Conservation (phyloP, 2,113 vertebrate genomes). For the Serinus canaria region DNA sequence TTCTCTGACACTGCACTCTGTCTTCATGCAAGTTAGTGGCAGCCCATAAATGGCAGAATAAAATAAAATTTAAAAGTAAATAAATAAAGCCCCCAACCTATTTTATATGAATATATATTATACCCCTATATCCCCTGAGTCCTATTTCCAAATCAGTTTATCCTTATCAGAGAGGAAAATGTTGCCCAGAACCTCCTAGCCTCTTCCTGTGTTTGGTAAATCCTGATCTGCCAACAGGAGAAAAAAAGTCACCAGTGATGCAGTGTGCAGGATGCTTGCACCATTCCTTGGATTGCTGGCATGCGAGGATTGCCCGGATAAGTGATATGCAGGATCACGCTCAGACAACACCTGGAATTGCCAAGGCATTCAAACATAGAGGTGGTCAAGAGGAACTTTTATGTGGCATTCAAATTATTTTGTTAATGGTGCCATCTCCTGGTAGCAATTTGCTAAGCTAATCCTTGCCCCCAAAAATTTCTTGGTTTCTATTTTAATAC, state of each 20-base stretch:
- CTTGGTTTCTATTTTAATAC: neutral
- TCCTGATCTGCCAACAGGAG: neutral
- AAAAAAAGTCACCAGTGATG: neutral
- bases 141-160: neutral
- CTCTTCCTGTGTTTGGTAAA: neutral
- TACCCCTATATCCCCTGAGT: neutral
- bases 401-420: slow-evolving; percentile 73
- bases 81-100: neutral
- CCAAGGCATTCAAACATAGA: neutral
- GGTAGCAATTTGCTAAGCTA: slow-evolving; percentile 62
- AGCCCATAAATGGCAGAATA: neutral
- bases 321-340: neutral
- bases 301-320: neutral
- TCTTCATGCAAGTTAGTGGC: neutral
- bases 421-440: slow-evolving; percentile 84
- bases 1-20: neutral
- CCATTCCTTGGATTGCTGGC: neutral
- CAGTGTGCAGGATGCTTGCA: neutral
- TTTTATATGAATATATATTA: neutral
- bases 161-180: neutral
- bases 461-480: neutral
- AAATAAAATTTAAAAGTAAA: neutral
- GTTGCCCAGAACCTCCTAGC: neutral
- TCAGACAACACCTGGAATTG: slow-evolving; percentile 34
- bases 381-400: neutral